phyloP scores from a whole-genome alignment of 35 echinoderm and acorn worm genomes.

The Nesometra sesokonis region DNA sequence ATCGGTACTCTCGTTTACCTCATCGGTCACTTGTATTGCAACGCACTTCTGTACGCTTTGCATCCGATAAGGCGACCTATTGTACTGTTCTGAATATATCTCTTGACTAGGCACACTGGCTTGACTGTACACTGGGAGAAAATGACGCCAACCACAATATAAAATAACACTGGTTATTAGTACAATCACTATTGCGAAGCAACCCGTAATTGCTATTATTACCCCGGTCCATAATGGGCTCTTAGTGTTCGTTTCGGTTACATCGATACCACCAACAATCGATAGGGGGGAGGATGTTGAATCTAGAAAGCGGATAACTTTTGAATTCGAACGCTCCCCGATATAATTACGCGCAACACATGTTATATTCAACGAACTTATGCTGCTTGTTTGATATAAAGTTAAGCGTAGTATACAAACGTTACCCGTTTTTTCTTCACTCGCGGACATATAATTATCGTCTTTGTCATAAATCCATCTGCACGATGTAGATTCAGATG shows the following conservation, averaged over 20 bases:
- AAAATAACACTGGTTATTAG: background rate
- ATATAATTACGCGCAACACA: background rate
- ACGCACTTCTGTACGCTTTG: background rate
- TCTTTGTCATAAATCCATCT: background rate
- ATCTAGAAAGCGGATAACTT: background rate
- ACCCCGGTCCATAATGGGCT: background rate
- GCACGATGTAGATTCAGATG: background rate
- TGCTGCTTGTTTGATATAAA: background rate
- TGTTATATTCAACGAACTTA: background rate
- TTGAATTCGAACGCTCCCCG: background rate
- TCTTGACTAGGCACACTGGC: background rate
- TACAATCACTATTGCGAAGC: background rate
- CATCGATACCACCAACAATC: background rate
- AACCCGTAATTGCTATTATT: background rate
- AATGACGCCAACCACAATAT: background rate
- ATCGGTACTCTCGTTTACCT: background rate
- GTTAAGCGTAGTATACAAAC: background rate
- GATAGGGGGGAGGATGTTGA: background rate
- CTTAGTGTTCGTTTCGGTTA: background rate
- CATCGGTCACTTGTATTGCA: background rate
- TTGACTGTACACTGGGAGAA: background rate
- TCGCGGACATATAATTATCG: background rate
- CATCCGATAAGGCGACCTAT: background rate
- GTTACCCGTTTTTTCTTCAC: background rate
- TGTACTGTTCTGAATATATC: background rate